Conservation (phyloP, 2,888 invertebrate genomes). For the Zygaena filipendulae region DNA sequence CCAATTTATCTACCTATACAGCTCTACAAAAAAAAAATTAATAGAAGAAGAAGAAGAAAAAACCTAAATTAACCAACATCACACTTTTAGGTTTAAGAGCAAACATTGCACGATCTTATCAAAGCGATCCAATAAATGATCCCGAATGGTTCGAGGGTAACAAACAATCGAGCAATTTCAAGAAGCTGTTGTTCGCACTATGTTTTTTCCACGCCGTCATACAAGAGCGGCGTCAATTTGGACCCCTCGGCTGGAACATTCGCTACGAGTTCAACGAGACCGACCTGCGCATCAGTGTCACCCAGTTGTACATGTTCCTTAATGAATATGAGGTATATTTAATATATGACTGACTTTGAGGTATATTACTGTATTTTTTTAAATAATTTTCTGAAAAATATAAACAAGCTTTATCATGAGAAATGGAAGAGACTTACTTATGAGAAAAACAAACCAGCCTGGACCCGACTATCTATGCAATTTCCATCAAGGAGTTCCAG, state of each 20-base stretch:
- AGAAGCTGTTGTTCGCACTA: slow-evolving; percentile 86
- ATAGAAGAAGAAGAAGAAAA: no score
- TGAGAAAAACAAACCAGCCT: no score
- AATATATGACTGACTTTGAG: no score
- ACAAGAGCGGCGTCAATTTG: slow-evolving; percentile 92
- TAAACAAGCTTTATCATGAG: no score
- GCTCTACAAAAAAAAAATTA: no score
- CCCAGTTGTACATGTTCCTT: slow-evolving; percentile 89
- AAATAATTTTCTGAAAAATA: no score
- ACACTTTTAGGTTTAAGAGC: slow-evolving; percentile 74
- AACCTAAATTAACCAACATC: no score
- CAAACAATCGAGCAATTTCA: slow-evolving; percentile 79
- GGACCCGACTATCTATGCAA: no score
- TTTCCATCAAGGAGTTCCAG: no score
- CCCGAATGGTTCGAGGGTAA: slow-evolving; percentile 89
- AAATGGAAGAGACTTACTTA: no score
- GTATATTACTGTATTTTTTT: no score
- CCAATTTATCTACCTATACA: no score
- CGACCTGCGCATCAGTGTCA: slow-evolving; percentile 88
- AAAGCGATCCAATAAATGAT: slow-evolving; percentile 89
- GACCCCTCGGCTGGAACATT: slow-evolving; percentile 96
- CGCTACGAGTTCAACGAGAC: slow-evolving; percentile 97
- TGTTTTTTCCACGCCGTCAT: slow-evolving; percentile 96
- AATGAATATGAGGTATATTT: slow-evolving; percentile 77
- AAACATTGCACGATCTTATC: slow-evolving; percentile 85